Conservation (phyloP, 2,888 invertebrate genomes). For the Acrocera orbiculus region DNA sequence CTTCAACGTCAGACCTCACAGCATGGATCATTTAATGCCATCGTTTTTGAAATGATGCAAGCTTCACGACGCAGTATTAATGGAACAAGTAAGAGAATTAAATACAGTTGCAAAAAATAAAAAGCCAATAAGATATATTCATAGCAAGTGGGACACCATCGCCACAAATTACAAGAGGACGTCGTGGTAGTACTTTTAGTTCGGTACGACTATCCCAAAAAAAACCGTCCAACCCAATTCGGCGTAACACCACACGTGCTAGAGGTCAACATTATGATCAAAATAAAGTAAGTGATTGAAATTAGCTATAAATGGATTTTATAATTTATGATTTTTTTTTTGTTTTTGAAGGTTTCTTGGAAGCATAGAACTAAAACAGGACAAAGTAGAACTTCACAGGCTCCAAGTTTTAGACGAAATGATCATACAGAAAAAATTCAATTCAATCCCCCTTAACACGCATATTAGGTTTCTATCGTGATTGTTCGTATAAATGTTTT, state of each 20-base stretch:
- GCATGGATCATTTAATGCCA: slow-evolving; percentile 63
- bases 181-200: slow-evolving; percentile 35
- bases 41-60: slow-evolving; percentile 78
- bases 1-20: slow-evolving; percentile 50
- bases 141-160: slow-evolving; percentile 32
- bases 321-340: no score
- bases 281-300: slow-evolving; percentile 31
- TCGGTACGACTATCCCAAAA: slow-evolving; percentile 39
- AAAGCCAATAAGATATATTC: background rate
- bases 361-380: no score
- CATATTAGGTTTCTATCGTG: no score
- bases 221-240: slow-evolving; percentile 33
- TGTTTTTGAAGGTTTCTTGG: no score
- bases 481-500: no score
- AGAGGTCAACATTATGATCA: slow-evolving; percentile 29
- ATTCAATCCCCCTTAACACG: no score
- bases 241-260: slow-evolving; percentile 39
- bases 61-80: slow-evolving; percentile 35
- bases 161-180: slow-evolving; percentile 28
- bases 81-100: slow-evolving; percentile 13
- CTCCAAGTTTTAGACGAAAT: no score
- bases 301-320: no score
- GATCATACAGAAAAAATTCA: no score
- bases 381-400: no score
- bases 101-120: background rate